These are phyloP conservation scores for Meda fulgida DNA, from an alignment of 2,797 vertebrate species.

Conservation along the genomic window DNA sequence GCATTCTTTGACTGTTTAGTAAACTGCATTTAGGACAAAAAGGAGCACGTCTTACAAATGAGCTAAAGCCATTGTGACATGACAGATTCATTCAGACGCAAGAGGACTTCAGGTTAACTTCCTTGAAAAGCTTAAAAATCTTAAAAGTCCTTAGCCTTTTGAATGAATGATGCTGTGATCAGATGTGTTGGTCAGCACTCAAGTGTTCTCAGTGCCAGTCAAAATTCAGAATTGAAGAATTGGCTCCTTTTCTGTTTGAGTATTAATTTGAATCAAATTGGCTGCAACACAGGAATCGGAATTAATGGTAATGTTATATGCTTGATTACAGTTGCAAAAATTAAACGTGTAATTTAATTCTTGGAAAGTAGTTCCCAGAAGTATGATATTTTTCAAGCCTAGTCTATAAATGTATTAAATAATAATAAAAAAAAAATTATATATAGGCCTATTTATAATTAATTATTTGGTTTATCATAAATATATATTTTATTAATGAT, in stretches of 20 bases:
- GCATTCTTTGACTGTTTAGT: conserved; percentile 2
- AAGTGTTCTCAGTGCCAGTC: conserved; percentile 1
- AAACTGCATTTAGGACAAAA: neutral
- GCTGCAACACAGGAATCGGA: neutral
- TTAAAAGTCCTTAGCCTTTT: neutral
- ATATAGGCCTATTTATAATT: neutral
- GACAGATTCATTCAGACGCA: neutral
- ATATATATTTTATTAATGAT: neutral
- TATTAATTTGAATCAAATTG: neutral
- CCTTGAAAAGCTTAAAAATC: neutral
- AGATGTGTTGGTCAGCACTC: neutral
- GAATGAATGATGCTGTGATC: neutral
- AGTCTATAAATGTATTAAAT: neutral
- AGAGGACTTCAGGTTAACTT: neutral
- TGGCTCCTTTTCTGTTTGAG: neutral
- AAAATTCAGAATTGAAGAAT: conserved; percentile 2
- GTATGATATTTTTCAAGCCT: neutral
- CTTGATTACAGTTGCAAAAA: neutral
- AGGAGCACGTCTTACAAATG: neutral
- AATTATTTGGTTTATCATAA: too few relatives aligned
- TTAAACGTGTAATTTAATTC: neutral
- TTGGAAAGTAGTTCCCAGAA: neutral
- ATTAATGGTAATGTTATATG: neutral
- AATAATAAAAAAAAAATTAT: too few relatives aligned
- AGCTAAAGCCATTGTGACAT: neutral